A percentile compares a stretch with the other conserved stretches of the same genome.
Evolutionary conservation across 2,113 vertebrate genomes (phyloP).

Genomic region (Macaca nemestrina): DNA sequence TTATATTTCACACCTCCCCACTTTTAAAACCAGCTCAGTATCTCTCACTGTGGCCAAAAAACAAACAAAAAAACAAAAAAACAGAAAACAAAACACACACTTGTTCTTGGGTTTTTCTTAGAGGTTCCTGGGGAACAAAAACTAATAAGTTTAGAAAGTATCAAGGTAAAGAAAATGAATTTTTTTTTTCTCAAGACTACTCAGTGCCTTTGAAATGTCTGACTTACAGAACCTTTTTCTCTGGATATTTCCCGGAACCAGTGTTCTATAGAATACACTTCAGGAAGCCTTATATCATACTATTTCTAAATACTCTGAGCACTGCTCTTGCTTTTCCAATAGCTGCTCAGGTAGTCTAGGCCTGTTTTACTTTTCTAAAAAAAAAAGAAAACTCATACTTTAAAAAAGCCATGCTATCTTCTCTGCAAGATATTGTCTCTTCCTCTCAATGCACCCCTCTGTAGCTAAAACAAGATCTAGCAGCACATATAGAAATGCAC

Average conservation of each 20-base stretch:
- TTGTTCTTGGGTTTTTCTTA: not conserved
- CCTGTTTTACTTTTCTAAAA: not conserved
- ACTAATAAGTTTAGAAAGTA: not conserved
- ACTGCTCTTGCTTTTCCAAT: not conserved
- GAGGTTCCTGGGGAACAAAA: not conserved
- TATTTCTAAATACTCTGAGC: slow-evolving; percentile 1
- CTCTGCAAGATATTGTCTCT: not conserved
- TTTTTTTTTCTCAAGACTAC: not conserved
- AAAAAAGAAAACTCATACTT: not conserved
- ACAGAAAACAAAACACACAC: too few species aligned
- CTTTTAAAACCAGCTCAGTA: not conserved
- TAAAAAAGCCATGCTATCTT: not conserved
- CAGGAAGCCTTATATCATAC: not conserved
- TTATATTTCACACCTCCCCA: not conserved
- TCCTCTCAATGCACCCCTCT: not conserved
- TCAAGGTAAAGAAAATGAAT: not conserved
- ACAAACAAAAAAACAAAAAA: too few species aligned
- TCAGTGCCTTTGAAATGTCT: not conserved
- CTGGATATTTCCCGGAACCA: not conserved
- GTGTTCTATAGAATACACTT: not conserved
- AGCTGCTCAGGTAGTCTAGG: not conserved
- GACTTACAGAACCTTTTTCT: not conserved
- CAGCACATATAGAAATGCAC: not conserved
- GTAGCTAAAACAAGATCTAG: not conserved
- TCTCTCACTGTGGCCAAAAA: not conserved